Evolutionary conservation across 2,113 vertebrate genomes (phyloP).

Genomic region (Dolichotis patagonum): DNA sequence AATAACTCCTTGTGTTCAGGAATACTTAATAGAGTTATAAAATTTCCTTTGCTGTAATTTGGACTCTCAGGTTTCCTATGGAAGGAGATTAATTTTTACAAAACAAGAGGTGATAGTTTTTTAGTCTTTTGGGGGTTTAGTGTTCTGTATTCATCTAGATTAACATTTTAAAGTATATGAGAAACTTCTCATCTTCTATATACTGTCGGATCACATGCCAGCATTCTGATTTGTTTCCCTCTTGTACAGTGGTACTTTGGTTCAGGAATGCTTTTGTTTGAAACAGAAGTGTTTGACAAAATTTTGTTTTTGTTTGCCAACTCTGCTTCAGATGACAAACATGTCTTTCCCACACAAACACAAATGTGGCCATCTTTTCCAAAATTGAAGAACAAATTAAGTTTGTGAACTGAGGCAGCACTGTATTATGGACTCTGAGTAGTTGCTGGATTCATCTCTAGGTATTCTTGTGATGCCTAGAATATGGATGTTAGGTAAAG

Average conservation of each 20-base stretch:
- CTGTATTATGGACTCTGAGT: neutral
- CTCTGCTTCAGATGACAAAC: neutral
- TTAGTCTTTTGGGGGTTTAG: neutral
- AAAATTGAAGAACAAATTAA: neutral
- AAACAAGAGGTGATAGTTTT: slow-evolving; percentile 29
- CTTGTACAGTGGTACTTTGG: neutral
- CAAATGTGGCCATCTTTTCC: neutral
- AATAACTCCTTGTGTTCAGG: slow-evolving; percentile 13
- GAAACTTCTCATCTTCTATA: neutral
- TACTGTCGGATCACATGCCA: neutral
- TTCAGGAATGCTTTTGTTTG: neutral
- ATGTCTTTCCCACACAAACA: neutral
- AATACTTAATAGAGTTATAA: slow-evolving; percentile 29
- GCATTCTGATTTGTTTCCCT: slow-evolving; percentile 31
- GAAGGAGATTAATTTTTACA: slow-evolving; percentile 47
- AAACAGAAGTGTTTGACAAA: neutral
- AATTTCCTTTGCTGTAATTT: slow-evolving; percentile 39
- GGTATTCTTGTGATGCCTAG: neutral
- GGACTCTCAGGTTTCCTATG: neutral
- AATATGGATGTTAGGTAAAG: neutral
- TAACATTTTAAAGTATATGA: slow-evolving; percentile 39
- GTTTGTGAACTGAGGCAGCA: neutral
- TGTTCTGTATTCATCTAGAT: neutral
- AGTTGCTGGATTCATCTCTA: neutral
- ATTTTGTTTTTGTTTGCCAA: neutral